Percentiles rank a stretch among this genome's conserved stretches.
These are phyloP conservation scores for Urocynchramus pylzowi DNA, from an alignment of 2,113 vertebrate species.

Conservation along the genomic window DNA sequence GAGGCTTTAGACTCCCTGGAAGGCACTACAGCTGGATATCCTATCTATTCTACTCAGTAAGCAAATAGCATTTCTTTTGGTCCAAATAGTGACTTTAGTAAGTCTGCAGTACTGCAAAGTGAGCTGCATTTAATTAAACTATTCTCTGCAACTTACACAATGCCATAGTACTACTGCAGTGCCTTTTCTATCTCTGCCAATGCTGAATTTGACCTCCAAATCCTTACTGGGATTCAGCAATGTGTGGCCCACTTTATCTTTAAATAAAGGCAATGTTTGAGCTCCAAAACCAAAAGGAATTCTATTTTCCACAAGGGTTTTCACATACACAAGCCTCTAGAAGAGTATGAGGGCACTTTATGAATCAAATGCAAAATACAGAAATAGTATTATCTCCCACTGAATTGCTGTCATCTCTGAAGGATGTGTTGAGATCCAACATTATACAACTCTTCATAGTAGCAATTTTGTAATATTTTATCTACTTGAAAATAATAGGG, in stretches of 20 bases:
- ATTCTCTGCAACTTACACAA: not conserved
- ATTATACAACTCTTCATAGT: not conserved
- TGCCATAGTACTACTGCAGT: not conserved
- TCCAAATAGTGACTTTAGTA: not conserved
- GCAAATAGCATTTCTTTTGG: not conserved
- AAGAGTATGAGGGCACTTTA: not conserved
- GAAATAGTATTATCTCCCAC: not conserved
- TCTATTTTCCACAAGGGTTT: not conserved
- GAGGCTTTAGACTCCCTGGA: not conserved
- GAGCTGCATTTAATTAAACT: not conserved
- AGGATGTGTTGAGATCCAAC: conserved; percentile 28
- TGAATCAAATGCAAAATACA: not conserved
- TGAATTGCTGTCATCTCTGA: conserved; percentile 28
- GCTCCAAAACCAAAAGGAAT: not conserved
- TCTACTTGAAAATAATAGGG: conserved; percentile 35
- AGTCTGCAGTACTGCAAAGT: not conserved
- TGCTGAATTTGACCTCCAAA: not conserved
- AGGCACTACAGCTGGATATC: not conserved
- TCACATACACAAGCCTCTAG: not conserved
- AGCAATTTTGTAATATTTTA: conserved; percentile 27
- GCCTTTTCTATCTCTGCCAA: not conserved
- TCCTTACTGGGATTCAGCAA: not conserved
- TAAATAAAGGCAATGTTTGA: not conserved
- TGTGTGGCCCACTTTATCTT: not conserved
- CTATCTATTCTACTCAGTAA: not conserved